Conservation (phyloP, 2,888 invertebrate genomes). For the Cordylochernes scorpioides region DNA sequence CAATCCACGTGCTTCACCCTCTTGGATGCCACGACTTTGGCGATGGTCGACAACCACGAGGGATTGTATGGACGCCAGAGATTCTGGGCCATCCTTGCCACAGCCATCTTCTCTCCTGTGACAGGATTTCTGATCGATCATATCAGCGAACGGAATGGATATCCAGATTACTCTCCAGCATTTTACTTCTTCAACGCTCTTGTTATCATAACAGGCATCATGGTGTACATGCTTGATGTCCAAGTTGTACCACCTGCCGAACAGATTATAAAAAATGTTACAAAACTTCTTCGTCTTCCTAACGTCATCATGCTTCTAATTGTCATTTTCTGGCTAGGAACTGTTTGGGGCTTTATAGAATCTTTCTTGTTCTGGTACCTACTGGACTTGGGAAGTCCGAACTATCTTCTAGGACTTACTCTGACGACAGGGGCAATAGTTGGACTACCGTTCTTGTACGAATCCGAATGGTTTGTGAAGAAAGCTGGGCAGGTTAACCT, state of each 20-base stretch:
- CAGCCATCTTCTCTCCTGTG: conserved; percentile 19
- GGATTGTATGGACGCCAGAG: conserved; percentile 21
- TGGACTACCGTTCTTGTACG: conserved; percentile 55
- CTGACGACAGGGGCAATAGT: conserved; percentile 57
- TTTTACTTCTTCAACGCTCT: conserved; percentile 52
- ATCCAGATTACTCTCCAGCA: conserved; percentile 63
- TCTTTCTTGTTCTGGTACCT: conserved; percentile 61
- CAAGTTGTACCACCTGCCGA: conserved; percentile 46
- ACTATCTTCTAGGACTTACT: conserved; percentile 50
- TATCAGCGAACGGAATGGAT: conserved; percentile 25
- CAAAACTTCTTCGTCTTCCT: conserved; percentile 45
- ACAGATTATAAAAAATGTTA: conserved; percentile 43
- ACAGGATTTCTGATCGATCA: conserved; percentile 15
- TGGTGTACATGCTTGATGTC: conserved; percentile 47
- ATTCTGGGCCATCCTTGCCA: conserved; percentile 23
- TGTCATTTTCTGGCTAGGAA: conserved; percentile 51
- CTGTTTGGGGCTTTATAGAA: conserved; percentile 67
- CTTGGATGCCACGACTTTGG: conserved; percentile 61
- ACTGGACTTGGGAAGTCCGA: conserved; percentile 47
- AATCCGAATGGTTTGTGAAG: conserved; percentile 51
- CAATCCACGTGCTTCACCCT: conserved; percentile 58
- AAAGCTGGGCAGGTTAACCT: conserved; percentile 55
- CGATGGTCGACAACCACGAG: conserved; percentile 53
- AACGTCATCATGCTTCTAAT: conserved; percentile 51
- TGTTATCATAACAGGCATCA: conserved; percentile 39